phyloP scores from a whole-genome alignment of 2,888 invertebrate species.

The Pterostichus madidus region DNA sequence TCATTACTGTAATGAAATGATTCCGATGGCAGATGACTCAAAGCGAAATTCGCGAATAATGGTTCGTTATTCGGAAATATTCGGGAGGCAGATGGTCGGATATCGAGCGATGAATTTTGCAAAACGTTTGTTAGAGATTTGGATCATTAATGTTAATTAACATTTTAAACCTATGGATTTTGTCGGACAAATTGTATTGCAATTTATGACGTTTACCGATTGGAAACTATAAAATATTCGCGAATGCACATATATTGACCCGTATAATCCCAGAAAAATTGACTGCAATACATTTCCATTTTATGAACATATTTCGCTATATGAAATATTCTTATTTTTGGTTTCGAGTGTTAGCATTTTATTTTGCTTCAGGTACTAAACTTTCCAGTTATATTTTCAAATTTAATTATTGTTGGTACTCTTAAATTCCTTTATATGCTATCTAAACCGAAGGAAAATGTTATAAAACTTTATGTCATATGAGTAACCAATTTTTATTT shows the following conservation, averaged over 20 bases:
- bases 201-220: constrained; percentile 23
- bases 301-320: constrained; percentile 8
- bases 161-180: constrained; percentile 39
- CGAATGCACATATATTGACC: constrained; percentile 10
- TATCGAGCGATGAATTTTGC: constrained; percentile 19
- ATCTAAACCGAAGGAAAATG: constrained; percentile 35
- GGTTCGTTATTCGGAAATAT: constrained; percentile 28
- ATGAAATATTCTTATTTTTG: constrained; percentile 23
- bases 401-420: constrained; percentile 51
- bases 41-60: constrained; percentile 60
- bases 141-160: constrained; percentile 48
- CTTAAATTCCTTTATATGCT: constrained; percentile 42
- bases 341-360: constrained; percentile 24
- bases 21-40: constrained; percentile 62
- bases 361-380: constrained; percentile 21
- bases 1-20: constrained; percentile 64
- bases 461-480: constrained; percentile 52
- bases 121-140: constrained; percentile 11
- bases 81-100: constrained; percentile 28
- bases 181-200: constrained; percentile 12
- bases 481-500: constrained; percentile 58
- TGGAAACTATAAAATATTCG: constrained; percentile 34
- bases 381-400: constrained; percentile 19
- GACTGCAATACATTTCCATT: constrained; percentile 30
- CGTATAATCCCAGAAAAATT: constrained; percentile 34